A percentile compares a stretch with the other conserved stretches of the same genome.
phyloP scores from a whole-genome alignment of 2,888 invertebrate species.

The Luperina nickerlii region DNA sequence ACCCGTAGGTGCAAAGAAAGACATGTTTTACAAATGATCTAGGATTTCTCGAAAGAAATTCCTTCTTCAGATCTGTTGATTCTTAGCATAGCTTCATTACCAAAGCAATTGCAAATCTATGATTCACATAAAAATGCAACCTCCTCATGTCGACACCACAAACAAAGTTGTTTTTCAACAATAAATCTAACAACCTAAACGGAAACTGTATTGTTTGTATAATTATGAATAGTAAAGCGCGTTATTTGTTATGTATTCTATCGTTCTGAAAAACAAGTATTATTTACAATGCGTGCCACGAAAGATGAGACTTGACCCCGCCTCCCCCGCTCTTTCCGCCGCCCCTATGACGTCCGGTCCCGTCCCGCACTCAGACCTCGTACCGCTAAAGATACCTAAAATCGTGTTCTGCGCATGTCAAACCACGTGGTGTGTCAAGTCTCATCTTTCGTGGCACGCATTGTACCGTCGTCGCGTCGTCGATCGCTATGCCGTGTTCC shows the following conservation, averaged over 20 bases:
- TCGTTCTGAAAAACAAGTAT: not conserved
- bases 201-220: conserved; percentile 1
- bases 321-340: too few relatives aligned
- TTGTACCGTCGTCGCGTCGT: not conserved
- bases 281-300: not conserved
- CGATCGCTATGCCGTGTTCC: not conserved
- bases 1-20: too few relatives aligned
- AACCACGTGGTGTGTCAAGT: too few relatives aligned
- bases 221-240: not conserved
- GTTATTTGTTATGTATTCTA: conserved; percentile 6
- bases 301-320: too few relatives aligned
- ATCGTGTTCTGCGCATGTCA: too few relatives aligned
- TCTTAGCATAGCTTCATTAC: not conserved
- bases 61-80: not conserved
- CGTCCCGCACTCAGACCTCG: too few relatives aligned
- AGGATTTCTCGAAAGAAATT: not conserved
- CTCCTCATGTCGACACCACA: not conserved
- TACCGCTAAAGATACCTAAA: too few relatives aligned
- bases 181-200: not conserved
- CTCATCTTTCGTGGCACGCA: too few relatives aligned
- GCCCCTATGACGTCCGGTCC: too few relatives aligned
- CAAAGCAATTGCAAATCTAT: not conserved
- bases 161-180: conserved; percentile 16
- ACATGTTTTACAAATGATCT: too few relatives aligned
- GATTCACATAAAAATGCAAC: not conserved